Evolutionary conservation across 1,140 invertebrate species (phyloP).

Genomic region (Dufourea novaeangliae): DNA sequence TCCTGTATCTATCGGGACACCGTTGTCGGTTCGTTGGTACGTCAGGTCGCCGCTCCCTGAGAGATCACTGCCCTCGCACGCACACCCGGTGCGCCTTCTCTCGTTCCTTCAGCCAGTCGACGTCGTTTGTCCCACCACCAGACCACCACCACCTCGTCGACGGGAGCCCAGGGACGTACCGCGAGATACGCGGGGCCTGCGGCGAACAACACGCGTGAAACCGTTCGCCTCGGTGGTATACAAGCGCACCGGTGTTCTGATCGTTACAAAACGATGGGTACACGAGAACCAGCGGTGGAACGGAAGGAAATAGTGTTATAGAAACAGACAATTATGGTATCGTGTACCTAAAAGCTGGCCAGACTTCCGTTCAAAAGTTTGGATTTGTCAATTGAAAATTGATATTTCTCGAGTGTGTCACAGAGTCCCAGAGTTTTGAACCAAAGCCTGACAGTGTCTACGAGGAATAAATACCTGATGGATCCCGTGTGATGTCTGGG

Average conservation of each 20-base stretch:
- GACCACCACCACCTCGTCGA: too few species aligned
- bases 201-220: conserved; percentile 8
- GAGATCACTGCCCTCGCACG: conserved; percentile 81
- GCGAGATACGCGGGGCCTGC: conserved; percentile 25
- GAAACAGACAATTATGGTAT: too few species aligned
- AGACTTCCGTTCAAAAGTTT: too few species aligned
- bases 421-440: too few species aligned
- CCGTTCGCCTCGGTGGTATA: not conserved
- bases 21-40: conserved; percentile 71
- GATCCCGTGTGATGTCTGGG: not conserved
- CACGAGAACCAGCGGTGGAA: not conserved
- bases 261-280: not conserved
- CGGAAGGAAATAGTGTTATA: not conserved
- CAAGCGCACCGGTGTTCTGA: not conserved
- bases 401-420: too few species aligned
- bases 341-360: too few species aligned
- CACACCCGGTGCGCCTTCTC: conserved; percentile 75
- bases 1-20: conserved; percentile 58
- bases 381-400: too few species aligned
- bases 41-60: conserved; percentile 81
- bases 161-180: conserved; percentile 58
- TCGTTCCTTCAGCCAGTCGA: conserved; percentile 71
- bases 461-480: not conserved
- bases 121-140: conserved; percentile 56
- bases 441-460: too few species aligned